A percentile compares a stretch with the other conserved stretches of the same genome.
Evolutionary conservation across 2,797 vertebrate species (phyloP).

Genomic region (Arnoldichthys spilopterus): DNA sequence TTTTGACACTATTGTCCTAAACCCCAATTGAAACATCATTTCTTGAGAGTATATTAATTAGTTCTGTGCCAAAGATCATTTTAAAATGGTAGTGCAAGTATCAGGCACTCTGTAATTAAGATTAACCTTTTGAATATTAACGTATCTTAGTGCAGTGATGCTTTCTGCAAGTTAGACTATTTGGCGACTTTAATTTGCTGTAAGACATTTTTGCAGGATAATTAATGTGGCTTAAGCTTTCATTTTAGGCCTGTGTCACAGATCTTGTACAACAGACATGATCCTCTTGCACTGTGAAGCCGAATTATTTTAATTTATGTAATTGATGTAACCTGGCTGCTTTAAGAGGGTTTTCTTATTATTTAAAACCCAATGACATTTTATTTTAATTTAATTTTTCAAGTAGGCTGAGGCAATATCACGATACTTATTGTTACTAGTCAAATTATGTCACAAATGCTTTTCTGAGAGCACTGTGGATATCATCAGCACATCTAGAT

Average conservation of each 20-base stretch:
- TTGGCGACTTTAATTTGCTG: not conserved
- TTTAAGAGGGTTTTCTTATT: not conserved
- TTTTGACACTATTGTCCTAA: not conserved
- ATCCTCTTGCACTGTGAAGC: not conserved
- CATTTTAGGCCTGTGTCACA: not conserved
- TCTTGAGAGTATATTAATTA: not conserved
- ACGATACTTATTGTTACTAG: too few species aligned
- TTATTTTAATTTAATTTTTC: not conserved
- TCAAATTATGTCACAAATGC: too few species aligned
- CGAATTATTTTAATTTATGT: not conserved
- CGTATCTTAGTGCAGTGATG: not conserved
- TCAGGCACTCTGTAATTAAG: not conserved
- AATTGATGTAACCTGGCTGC: not conserved
- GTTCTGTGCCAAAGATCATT: conserved; percentile 3
- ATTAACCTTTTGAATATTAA: not conserved
- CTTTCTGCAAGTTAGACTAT: not conserved
- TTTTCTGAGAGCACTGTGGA: too few species aligned
- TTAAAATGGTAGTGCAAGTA: not conserved
- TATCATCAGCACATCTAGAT: too few species aligned
- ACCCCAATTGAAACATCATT: not conserved
- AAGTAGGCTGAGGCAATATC: too few species aligned
- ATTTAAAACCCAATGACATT: not conserved
- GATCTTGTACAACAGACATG: not conserved
- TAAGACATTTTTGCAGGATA: not conserved
- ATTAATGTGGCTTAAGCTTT: not conserved